Evolutionary conservation across 2,113 vertebrate species (phyloP), one percentile per base, ranked within the genome.

Genomic region (Sula dactylatra): DNA sequence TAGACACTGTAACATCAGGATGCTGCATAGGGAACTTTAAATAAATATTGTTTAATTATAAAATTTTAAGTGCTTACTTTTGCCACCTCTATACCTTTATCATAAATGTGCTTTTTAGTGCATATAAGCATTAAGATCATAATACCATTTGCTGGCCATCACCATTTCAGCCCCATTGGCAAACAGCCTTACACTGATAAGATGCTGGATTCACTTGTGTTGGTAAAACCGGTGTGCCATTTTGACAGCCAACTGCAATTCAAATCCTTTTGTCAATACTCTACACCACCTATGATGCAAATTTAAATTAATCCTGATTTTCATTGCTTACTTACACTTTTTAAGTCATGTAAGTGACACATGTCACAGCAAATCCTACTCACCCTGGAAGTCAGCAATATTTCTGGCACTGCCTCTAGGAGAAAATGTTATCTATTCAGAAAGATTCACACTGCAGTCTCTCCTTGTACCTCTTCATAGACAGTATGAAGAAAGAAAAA

Each of bases 231-330:
- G 36, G 6, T 24, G 52, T 67, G 65, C n/a, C n/a, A 71, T 92
- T 93, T 67, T 82, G 77, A 84, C 82, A 96, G 72, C 20, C 1
- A 3, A 65, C 61, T 87, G 77, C 44, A 82, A 78, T 81, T 88
- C 76, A 93, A 96, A 97, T 95, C 80, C 69, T 40, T 91, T 86
- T 95, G 73, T 91, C 92, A 94, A 84, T 86, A 74, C 12, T 65
- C 61, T 80, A 21, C 31, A 76, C 56, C 88, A 95, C 65, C 83
- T 91, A 86, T 56, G 69, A 93, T 82, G 54, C 44, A 95, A 79
- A 97, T 92, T 72, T 81, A 86, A 72, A 88, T 92, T 82, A 89
- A 82, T 95, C 65, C 61, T 91, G 69, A 79, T 86, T 96, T 94
- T 76, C 10, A 2, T 79, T 91, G 65, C 52, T 94, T 91, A 7